Evolutionary conservation across 2,797 vertebrate genomes (phyloP).

Genomic region (Podargus strigoides): DNA sequence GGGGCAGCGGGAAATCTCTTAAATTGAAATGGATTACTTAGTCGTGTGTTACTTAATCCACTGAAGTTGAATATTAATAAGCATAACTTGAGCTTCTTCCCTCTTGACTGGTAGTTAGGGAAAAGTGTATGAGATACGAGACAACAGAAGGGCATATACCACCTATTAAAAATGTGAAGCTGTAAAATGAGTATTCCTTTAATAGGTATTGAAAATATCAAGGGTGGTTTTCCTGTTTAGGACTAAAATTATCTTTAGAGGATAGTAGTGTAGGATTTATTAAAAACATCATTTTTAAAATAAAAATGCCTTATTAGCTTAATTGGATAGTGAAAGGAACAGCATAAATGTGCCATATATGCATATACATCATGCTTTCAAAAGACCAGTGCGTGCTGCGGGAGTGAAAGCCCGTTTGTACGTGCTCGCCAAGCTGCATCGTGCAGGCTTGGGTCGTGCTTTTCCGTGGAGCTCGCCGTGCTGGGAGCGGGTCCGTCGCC

Average conservation of each 20-base stretch:
- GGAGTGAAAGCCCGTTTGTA: not conserved
- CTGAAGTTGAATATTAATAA: not conserved
- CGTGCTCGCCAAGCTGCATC: too few relatives aligned
- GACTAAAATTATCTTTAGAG: not conserved
- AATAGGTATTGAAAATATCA: not conserved
- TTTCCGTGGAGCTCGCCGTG: not conserved
- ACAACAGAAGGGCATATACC: not conserved
- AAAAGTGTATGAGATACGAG: not conserved
- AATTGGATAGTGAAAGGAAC: rapidly evolving
- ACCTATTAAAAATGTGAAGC: not conserved
- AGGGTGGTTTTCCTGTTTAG: not conserved
- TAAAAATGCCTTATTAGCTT: not conserved
- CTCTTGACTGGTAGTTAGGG: not conserved
- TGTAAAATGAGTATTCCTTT: not conserved
- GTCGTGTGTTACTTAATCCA: not conserved
- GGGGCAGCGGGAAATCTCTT: not conserved
- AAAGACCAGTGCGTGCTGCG: rapidly evolving
- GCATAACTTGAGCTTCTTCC: not conserved
- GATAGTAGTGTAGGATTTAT: not conserved
- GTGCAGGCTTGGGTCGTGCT: not conserved
- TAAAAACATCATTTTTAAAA: not conserved
- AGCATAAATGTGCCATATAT: rapidly evolving
- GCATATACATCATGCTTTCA: rapidly evolving
- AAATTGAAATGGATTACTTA: not conserved
- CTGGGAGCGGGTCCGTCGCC: not conserved